phyloP scores from a whole-genome alignment of 2,113 vertebrate genomes.

The Carlito syrichta region DNA sequence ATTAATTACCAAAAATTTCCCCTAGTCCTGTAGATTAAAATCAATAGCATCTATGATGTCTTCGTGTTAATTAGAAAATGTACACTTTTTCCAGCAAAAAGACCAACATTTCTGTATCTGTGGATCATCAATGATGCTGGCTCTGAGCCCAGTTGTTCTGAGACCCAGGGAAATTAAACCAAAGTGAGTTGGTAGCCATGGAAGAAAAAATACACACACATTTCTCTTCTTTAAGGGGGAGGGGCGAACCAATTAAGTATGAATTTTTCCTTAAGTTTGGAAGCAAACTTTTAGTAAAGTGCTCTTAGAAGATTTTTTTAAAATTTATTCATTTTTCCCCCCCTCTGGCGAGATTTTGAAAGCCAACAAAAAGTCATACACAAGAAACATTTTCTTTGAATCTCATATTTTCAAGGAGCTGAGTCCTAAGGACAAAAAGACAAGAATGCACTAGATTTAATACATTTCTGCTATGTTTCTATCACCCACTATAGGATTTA shows the following conservation, averaged over 20 bases:
- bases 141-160: background rate
- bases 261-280: background rate
- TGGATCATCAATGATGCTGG: background rate
- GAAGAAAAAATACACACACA: background rate
- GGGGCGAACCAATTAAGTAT: background rate
- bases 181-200: background rate
- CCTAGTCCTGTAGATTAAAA: background rate
- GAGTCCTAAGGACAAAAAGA: background rate
- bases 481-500: background rate
- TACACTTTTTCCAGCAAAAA: background rate
- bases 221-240: background rate
- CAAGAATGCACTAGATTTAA: background rate
- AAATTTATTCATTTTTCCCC: too few relatives aligned
- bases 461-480: background rate
- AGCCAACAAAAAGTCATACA: background rate
- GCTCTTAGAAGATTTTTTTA: too few relatives aligned
- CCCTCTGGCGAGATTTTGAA: background rate
- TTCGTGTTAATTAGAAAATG: background rate
- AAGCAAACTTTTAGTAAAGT: background rate
- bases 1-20: background rate
- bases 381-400: background rate
- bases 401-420: background rate
- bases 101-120: background rate
- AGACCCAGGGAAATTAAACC: background rate
- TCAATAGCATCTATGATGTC: background rate